These are phyloP conservation scores for Sebastes flavidus DNA, from an alignment of 2,797 vertebrate species.

Conservation along the genomic window DNA sequence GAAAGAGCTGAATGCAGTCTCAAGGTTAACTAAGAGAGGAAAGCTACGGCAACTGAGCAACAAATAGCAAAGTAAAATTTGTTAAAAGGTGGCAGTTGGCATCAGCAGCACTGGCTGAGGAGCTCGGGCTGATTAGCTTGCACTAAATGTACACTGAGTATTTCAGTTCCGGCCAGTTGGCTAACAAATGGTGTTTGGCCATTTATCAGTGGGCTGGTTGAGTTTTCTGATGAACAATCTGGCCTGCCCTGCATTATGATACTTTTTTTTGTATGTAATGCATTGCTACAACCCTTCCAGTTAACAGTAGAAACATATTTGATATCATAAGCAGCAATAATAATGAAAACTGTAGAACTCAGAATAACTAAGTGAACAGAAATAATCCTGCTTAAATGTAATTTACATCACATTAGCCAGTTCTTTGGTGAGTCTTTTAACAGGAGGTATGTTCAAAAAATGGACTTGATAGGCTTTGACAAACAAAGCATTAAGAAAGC, in stretches of 20 bases:
- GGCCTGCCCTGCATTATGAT: neutral
- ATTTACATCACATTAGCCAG: conserved; percentile 8
- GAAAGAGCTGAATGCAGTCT: neutral
- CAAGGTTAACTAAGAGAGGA: conserved; percentile 12
- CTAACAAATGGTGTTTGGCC: conserved; percentile 2
- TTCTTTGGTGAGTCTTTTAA: neutral
- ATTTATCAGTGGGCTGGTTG: neutral
- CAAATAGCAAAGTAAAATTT: conserved; percentile 26
- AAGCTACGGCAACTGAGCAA: conserved; percentile 7
- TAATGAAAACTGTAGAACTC: neutral
- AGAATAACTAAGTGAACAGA: neutral
- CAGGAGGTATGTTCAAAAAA: neutral
- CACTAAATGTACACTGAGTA: neutral
- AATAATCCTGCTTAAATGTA: neutral
- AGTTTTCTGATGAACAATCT: neutral
- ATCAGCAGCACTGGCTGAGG: neutral
- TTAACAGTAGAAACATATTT: neutral
- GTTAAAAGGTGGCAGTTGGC: conserved; percentile 21
- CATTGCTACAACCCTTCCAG: neutral
- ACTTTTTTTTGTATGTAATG: neutral
- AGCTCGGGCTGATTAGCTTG: neutral
- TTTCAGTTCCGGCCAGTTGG: neutral
- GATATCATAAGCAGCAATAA: neutral
- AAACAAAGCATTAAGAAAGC: conserved; percentile 7
- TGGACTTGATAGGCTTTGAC: neutral